phyloP scores from a whole-genome alignment of 1,140 invertebrate species.

The Lepidurus apus region DNA sequence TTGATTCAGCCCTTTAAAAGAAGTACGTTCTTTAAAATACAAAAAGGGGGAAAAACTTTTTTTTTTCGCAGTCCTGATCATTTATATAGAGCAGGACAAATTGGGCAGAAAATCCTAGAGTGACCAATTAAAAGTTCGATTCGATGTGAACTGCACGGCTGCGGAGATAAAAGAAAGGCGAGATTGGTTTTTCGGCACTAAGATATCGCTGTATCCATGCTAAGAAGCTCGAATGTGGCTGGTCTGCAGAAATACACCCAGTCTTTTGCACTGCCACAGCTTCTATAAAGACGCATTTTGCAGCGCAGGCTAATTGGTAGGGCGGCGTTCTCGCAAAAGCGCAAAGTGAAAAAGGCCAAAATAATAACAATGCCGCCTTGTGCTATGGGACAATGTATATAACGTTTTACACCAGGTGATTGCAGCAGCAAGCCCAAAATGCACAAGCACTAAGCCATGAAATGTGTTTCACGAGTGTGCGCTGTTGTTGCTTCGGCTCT shows the following conservation, averaged over 20 bases:
- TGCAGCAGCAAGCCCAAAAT: neutral
- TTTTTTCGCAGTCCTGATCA: too few relatives aligned
- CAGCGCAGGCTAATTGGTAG: neutral
- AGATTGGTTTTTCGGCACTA: too few relatives aligned
- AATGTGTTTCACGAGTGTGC: constrained; percentile 21
- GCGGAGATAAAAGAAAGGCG: too few relatives aligned
- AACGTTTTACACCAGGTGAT: constrained; percentile 16
- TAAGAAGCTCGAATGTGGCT: neutral
- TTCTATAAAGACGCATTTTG: neutral
- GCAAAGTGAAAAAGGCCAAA: constrained; percentile 19
- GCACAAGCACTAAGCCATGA: constrained; percentile 18
- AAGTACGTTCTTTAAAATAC: too few relatives aligned
- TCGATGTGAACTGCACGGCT: too few relatives aligned
- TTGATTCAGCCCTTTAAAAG: constrained; percentile 10
- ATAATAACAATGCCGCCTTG: constrained; percentile 10
- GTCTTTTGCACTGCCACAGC: neutral
- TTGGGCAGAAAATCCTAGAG: too few relatives aligned
- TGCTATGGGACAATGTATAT: neutral
- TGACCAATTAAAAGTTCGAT: too few relatives aligned
- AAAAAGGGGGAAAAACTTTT: too few relatives aligned
- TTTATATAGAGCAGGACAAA: too few relatives aligned
- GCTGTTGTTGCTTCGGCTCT: constrained; percentile 10
- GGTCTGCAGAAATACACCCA: neutral
- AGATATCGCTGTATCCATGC: neutral
- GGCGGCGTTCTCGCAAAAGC: neutral